phyloP scores from a whole-genome alignment of 2,113 vertebrate genomes.

The Hypanus sabinus region DNA sequence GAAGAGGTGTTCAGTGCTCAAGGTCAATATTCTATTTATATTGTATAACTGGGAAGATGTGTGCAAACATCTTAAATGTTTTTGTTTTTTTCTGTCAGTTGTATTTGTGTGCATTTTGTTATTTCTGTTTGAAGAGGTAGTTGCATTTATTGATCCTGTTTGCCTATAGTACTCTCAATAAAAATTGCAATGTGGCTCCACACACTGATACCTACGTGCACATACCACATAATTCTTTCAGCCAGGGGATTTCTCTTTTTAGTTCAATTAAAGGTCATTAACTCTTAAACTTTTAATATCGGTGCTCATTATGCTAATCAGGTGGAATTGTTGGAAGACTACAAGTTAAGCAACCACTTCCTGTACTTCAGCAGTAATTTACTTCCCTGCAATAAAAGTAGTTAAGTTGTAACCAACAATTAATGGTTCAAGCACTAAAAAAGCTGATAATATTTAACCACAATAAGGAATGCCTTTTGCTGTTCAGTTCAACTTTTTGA shows the following conservation, averaged over 20 bases:
- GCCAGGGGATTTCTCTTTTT: background rate
- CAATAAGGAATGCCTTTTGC: background rate
- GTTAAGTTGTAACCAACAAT: background rate
- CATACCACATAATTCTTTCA: background rate
- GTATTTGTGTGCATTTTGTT: background rate
- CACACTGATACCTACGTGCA: background rate
- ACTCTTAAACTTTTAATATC: background rate
- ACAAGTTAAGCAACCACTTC: background rate
- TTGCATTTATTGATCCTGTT: background rate
- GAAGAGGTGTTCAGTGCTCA: background rate
- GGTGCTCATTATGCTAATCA: background rate
- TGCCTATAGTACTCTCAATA: background rate
- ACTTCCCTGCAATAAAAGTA: background rate
- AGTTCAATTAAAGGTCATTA: slow-evolving; percentile 24
- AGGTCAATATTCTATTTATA: background rate
- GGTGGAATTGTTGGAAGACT: background rate
- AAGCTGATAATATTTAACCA: background rate
- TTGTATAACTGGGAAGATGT: background rate
- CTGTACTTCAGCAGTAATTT: background rate
- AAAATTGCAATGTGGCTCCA: background rate
- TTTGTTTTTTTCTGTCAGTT: background rate
- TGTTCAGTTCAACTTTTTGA: background rate
- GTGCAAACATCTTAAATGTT: background rate
- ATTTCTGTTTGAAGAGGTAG: background rate
- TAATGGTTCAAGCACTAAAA: background rate